Evolutionary conservation across 2,888 invertebrate species (phyloP).

Genomic region (Apeira syringaria): DNA sequence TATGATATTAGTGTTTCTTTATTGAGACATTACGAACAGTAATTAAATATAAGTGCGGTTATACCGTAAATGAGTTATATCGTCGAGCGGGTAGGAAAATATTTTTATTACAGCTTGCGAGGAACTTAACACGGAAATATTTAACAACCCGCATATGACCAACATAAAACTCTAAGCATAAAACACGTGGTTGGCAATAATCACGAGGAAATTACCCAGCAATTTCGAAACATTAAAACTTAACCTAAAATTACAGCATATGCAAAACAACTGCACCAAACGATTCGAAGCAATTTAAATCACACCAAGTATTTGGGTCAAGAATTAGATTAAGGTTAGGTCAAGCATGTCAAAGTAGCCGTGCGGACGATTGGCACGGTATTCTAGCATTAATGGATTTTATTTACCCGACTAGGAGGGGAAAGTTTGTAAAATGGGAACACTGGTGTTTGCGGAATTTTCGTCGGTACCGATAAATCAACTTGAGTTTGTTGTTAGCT

Average conservation of each 20-base stretch:
- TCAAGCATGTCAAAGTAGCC: constrained; percentile 43
- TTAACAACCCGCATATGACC: background rate
- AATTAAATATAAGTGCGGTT: too few species aligned
- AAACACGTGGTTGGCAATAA: constrained; percentile 9
- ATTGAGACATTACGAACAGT: too few species aligned
- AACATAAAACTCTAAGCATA: constrained; percentile 1
- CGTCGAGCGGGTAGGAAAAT: too few species aligned
- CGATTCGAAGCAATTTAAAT: constrained; percentile 18
- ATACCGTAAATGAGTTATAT: too few species aligned
- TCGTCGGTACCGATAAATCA: too few species aligned
- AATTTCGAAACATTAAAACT: constrained; percentile 5
- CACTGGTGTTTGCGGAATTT: background rate
- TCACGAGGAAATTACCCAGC: constrained; percentile 11
- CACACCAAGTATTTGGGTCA: constrained; percentile 44
- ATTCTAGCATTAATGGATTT: constrained; percentile 72
- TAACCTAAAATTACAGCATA: constrained; percentile 13
- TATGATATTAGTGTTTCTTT: too few species aligned
- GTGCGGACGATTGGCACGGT: constrained; percentile 59
- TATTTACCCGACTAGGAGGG: constrained; percentile 23
- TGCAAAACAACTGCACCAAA: constrained; percentile 24
- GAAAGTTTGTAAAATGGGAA: constrained; percentile 9
- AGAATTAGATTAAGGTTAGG: constrained; percentile 50
- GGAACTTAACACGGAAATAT: constrained; percentile 4
- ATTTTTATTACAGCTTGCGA: background rate
- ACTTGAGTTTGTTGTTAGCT: too few species aligned